These are phyloP conservation scores for Rhea pennata DNA, from an alignment of 2,113 vertebrate genomes.

Conservation along the genomic window DNA sequence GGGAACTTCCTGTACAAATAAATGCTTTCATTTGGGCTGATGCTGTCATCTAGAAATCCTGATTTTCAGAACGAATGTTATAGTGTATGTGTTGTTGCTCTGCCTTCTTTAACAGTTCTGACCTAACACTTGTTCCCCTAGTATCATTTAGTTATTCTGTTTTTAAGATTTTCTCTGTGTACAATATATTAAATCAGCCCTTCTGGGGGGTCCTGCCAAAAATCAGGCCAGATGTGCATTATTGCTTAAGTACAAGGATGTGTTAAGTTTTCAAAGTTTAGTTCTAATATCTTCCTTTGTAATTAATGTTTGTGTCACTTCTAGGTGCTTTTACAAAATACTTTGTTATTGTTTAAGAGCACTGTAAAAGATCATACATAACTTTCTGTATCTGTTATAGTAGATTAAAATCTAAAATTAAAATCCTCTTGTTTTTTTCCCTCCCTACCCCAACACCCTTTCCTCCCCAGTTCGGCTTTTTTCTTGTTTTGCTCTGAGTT, in stretches of 20 bases:
- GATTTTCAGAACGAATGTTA: neutral
- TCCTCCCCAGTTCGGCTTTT: slow-evolving; percentile 89
- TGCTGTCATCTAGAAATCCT: neutral
- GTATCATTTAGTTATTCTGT: neutral
- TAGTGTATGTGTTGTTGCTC: neutral
- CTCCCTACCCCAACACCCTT: neutral
- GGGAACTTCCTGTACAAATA: neutral
- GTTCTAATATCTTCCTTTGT: neutral
- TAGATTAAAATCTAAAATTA: neutral
- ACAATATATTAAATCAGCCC: neutral
- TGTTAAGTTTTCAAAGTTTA: neutral
- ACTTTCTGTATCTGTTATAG: neutral
- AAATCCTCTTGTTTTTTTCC: neutral
- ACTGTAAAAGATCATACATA: neutral
- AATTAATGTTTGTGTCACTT: neutral
- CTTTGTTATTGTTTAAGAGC: too few relatives aligned
- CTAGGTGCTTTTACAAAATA: neutral
- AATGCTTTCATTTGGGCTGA: neutral
- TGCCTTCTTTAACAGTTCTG: neutral
- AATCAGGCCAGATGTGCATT: neutral
- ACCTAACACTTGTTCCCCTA: neutral
- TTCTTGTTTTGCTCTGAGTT: slow-evolving; percentile 97
- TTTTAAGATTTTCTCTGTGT: neutral
- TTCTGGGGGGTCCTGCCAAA: neutral
- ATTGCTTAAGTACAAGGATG: neutral